phyloP scores from a whole-genome alignment of 2,113 vertebrate species.

The Mirza zaza region DNA sequence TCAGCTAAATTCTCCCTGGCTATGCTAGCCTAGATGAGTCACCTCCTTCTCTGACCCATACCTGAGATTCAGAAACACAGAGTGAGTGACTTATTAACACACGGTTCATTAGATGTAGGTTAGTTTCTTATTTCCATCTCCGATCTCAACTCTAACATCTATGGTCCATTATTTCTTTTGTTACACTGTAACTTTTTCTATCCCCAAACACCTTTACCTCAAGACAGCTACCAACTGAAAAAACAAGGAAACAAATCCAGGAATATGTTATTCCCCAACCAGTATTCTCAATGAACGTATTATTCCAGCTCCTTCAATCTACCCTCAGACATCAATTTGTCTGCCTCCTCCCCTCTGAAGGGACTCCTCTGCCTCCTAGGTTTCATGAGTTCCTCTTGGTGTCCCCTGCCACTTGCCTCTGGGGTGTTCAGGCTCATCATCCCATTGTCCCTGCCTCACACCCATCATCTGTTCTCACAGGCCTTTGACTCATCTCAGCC shows the following conservation, averaged over 20 bases:
- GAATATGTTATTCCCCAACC: no score
- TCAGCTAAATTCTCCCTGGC: neutral
- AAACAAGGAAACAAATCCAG: neutral
- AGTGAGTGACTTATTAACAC: neutral
- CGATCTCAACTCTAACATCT: neutral
- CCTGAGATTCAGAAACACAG: neutral
- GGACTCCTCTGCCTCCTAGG: no score
- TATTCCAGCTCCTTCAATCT: no score
- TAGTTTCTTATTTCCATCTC: neutral
- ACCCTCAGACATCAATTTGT: no score
- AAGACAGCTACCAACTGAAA: neutral
- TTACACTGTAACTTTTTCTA: neutral
- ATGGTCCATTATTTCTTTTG: neutral
- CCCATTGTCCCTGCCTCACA: no score
- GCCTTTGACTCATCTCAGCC: no score
- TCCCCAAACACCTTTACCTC: neutral
- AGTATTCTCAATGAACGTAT: neutral
- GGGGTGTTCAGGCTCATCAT: no score
- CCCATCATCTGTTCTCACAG: no score
- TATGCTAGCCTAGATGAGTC: neutral
- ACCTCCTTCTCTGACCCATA: neutral
- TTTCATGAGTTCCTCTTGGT: no score
- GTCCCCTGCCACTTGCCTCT: no score
- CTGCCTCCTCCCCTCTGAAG: no score
- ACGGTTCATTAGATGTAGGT: neutral